Evolutionary conservation across 2,797 vertebrate species (phyloP).

Genomic region (Oryzias sinensis): DNA sequence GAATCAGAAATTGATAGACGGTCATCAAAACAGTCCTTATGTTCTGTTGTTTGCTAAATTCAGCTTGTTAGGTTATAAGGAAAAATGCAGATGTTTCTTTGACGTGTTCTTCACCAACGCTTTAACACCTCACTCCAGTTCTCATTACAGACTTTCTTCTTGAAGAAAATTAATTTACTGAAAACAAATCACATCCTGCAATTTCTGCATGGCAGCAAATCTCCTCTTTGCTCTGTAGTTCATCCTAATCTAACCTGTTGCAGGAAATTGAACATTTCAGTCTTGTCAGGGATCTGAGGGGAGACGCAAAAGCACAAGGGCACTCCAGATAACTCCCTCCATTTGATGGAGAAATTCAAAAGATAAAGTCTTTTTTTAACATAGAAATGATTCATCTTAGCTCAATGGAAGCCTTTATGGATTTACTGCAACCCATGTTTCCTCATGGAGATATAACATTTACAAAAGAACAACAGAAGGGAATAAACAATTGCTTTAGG

Average conservation of each 20-base stretch:
- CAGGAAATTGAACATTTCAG: slow-evolving; percentile 57
- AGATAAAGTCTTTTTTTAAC: slow-evolving; percentile 57
- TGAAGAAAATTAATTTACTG: slow-evolving; percentile 22
- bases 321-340: slow-evolving; percentile 30
- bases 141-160: slow-evolving; percentile 1
- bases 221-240: slow-evolving; percentile 38
- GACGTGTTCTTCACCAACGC: no score
- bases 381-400: slow-evolving; percentile 54
- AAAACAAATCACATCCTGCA: slow-evolving; percentile 34
- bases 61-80: no score
- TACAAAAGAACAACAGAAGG: slow-evolving; percentile 14
- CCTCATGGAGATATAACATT: slow-evolving; percentile 39
- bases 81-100: no score
- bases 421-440: slow-evolving; percentile 50
- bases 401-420: slow-evolving; percentile 54
- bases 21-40: no score
- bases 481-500: slow-evolving; percentile 15
- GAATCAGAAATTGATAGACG: no score
- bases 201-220: slow-evolving; percentile 38
- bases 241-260: slow-evolving; percentile 31
- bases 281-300: slow-evolving; percentile 27
- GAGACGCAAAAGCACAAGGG: slow-evolving; percentile 26
- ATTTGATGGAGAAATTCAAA: slow-evolving; percentile 42
- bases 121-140: no score
- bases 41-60: no score